Conservation (phyloP, 37 sponge, comb jelly and placozoan genomes). For the Oopsacas minuta region DNA sequence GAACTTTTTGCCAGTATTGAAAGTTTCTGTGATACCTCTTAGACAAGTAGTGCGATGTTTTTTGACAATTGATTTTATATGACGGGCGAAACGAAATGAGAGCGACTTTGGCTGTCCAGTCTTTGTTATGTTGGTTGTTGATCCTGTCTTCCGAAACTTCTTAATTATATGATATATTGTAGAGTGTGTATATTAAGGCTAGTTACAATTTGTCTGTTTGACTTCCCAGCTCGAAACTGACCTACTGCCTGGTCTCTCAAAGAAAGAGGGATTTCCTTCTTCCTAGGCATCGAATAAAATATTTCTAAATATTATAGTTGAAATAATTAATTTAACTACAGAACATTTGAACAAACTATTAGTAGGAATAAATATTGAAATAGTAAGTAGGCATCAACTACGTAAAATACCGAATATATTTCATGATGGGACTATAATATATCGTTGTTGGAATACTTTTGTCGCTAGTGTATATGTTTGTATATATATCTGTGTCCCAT, state of each 20-base stretch:
- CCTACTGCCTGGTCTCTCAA: constrained; percentile 10
- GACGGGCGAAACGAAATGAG: neutral
- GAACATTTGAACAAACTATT: neutral
- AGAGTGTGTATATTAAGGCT: constrained; percentile 16
- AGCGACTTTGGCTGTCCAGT: neutral
- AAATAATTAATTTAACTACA: neutral
- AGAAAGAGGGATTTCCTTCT: neutral
- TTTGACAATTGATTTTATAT: neutral
- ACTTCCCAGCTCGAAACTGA: neutral
- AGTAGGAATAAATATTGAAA: neutral
- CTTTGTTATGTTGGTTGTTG: neutral
- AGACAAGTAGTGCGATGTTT: constrained; percentile 13
- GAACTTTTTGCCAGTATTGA: neutral
- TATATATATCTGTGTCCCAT: no score
- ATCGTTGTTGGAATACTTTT: no score
- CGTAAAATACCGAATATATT: no score
- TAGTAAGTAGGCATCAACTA: no score
- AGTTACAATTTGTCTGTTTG: neutral
- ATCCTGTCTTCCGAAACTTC: neutral
- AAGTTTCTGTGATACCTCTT: neutral
- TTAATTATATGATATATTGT: constrained; percentile 10
- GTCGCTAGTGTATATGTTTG: no score
- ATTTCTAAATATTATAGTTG: neutral
- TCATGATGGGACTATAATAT: no score
- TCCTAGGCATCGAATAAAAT: neutral